Evolutionary conservation across 2,113 vertebrate genomes (phyloP).

Genomic region (Martes martes): DNA sequence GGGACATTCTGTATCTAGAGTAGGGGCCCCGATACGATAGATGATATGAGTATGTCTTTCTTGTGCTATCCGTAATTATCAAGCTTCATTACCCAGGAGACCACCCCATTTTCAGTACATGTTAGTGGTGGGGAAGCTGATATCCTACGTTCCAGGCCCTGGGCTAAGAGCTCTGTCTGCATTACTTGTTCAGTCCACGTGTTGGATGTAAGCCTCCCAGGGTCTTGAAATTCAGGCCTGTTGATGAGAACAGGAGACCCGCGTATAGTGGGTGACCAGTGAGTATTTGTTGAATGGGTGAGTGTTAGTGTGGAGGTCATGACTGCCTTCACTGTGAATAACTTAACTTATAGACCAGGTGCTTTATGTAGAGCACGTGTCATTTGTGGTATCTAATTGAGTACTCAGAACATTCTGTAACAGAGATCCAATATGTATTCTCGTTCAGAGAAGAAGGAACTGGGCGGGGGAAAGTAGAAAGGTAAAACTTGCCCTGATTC

Average conservation of each 20-base stretch:
- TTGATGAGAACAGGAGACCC: neutral
- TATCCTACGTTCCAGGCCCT: neutral
- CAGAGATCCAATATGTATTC: neutral
- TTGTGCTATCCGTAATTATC: neutral
- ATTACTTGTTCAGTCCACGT: neutral
- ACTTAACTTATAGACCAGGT: neutral
- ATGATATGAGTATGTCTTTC: neutral
- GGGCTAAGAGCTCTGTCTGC: neutral
- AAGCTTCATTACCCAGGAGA: neutral
- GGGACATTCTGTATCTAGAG: constrained; percentile 1
- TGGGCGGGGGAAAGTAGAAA: too few species aligned
- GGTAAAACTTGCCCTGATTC: neutral
- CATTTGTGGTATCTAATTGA: neutral
- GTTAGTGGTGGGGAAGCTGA: neutral
- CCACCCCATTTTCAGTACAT: neutral
- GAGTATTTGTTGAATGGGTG: neutral
- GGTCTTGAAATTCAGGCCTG: neutral
- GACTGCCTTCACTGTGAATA: neutral
- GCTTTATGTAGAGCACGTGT: neutral
- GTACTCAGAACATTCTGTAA: neutral
- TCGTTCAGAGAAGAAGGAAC: neutral
- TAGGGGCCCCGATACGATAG: neutral
- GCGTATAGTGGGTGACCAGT: neutral
- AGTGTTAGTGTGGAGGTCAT: neutral
- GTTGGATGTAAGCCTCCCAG: neutral